These are phyloP conservation scores for Drosophila punjabiensis DNA, from an alignment of 1,140 invertebrate genomes.

Conservation along the genomic window DNA sequence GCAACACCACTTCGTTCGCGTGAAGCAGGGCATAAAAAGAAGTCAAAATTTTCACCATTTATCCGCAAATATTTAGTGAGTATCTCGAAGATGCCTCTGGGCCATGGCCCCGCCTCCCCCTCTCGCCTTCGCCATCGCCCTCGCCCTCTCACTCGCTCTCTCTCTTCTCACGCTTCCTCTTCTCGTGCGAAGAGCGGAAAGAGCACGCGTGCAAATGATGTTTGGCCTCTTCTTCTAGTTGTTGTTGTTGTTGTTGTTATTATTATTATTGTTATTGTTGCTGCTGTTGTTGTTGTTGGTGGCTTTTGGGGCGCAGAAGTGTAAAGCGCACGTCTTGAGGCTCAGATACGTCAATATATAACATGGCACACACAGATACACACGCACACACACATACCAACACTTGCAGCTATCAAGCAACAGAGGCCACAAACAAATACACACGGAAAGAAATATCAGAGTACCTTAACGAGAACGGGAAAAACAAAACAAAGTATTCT, in stretches of 20 bases:
- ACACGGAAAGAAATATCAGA: conserved; percentile 8
- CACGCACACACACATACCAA: conserved; percentile 11
- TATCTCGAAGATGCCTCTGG: conserved; percentile 73
- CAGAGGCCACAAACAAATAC: conserved; percentile 38
- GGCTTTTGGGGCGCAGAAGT: conserved; percentile 61
- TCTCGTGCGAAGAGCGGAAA: conserved; percentile 55
- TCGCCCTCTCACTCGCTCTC: conserved; percentile 9
- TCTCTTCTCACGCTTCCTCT: conserved; percentile 19
- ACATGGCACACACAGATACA: conserved; percentile 45
- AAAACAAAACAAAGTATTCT: too few species aligned
- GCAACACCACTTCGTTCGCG: conserved; percentile 33
- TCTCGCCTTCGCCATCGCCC: conserved; percentile 3
- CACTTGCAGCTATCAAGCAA: conserved; percentile 58
- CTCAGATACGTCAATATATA: conserved; percentile 76
- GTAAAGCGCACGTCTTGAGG: conserved; percentile 74
- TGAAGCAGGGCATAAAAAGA: conserved; percentile 66
- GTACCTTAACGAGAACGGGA: too few species aligned
- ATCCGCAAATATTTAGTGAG: conserved; percentile 85
- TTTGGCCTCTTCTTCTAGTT: conserved; percentile 63
- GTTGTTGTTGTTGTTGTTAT: conserved; percentile 16
- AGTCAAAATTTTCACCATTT: conserved; percentile 85
- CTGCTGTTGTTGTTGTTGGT: conserved; percentile 47
- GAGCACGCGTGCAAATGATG: conserved; percentile 81
- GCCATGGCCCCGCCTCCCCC: conserved; percentile 28
- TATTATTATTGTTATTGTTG: conserved; percentile 15